These are phyloP conservation scores for Philotrypesis tridentata DNA, from an alignment of 1,140 invertebrate genomes.

Conservation along the genomic window DNA sequence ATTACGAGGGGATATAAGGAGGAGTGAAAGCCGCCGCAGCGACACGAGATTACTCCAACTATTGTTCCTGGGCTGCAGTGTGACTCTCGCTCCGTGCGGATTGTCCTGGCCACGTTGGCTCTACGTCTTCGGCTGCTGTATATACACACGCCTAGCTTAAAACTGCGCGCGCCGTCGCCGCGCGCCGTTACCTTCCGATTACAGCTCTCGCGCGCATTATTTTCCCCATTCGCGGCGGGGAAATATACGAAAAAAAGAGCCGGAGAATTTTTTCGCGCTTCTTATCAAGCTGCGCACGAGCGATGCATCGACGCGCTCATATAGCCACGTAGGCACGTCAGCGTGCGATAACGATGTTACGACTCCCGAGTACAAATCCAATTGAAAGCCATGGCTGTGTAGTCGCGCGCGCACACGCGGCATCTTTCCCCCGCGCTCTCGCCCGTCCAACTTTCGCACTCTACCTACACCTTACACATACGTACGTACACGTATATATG, in stretches of 20 bases:
- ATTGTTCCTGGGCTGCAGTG: slow-evolving; percentile 26
- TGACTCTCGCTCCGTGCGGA: not conserved
- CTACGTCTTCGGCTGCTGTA: too few species aligned
- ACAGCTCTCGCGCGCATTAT: slow-evolving; percentile 27
- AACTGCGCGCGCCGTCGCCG: not conserved
- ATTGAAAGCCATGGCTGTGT: slow-evolving; percentile 35
- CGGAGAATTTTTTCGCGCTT: not conserved
- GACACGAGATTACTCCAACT: slow-evolving; percentile 49
- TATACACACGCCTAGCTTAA: not conserved
- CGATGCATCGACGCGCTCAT: not conserved
- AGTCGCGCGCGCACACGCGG: not conserved
- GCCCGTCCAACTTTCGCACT: not conserved
- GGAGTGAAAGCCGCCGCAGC: slow-evolving; percentile 32
- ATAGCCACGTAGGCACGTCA: slow-evolving; percentile 13
- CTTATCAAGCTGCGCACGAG: not conserved
- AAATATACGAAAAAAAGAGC: not conserved
- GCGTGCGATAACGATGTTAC: slow-evolving; percentile 29
- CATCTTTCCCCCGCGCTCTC: slow-evolving; percentile 1
- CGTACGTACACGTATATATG: not conserved
- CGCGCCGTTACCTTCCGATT: slow-evolving; percentile 33
- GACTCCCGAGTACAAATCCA: slow-evolving; percentile 37
- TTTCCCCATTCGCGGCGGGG: too few species aligned
- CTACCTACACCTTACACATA: not conserved
- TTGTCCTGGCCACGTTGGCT: too few species aligned
- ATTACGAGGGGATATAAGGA: slow-evolving; percentile 44